A percentile compares a stretch with the other conserved stretches of the same genome.
Conservation (phyloP, 2,888 invertebrate species). For the Oligia latruncula region DNA sequence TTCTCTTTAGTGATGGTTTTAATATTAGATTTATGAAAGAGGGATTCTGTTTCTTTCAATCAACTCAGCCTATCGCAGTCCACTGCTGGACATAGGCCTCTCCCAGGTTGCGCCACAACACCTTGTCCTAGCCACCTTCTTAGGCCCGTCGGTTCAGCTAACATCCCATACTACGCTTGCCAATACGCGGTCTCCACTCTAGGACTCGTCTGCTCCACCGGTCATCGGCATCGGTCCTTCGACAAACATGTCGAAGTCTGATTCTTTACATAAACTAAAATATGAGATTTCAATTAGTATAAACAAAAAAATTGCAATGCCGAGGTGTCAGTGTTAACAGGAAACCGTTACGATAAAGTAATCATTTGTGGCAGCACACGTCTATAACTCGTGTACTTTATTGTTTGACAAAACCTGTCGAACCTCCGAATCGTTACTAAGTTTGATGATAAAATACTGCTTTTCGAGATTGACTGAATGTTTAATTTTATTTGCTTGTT, state of each 20-base stretch:
- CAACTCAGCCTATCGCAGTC: neutral
- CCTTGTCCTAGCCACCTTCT: neutral
- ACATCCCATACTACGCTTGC: neutral
- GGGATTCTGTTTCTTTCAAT: constrained; percentile 35
- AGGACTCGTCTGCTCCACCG: neutral
- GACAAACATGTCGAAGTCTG: neutral
- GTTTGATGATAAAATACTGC: constrained; percentile 53
- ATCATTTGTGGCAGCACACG: constrained; percentile 65
- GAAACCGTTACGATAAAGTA: constrained; percentile 67
- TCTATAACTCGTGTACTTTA: constrained; percentile 70
- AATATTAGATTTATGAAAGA: constrained; percentile 24
- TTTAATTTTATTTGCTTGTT: constrained; percentile 50
- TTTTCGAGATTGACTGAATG: constrained; percentile 47
- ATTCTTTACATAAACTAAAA: constrained; percentile 49
- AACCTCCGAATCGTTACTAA: constrained; percentile 52
- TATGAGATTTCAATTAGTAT: constrained; percentile 64
- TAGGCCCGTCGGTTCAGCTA: neutral
- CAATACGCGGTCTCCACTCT: neutral
- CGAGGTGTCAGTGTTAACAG: constrained; percentile 66
- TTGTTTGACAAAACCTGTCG: constrained; percentile 66
- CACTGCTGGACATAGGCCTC: neutral
- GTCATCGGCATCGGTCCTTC: neutral
- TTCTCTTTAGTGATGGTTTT: constrained; percentile 25
- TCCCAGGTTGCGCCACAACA: neutral
- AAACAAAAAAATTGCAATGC: constrained; percentile 61